Evolutionary conservation across 2,888 invertebrate species (phyloP).

Genomic region (Pandemis corylana): DNA sequence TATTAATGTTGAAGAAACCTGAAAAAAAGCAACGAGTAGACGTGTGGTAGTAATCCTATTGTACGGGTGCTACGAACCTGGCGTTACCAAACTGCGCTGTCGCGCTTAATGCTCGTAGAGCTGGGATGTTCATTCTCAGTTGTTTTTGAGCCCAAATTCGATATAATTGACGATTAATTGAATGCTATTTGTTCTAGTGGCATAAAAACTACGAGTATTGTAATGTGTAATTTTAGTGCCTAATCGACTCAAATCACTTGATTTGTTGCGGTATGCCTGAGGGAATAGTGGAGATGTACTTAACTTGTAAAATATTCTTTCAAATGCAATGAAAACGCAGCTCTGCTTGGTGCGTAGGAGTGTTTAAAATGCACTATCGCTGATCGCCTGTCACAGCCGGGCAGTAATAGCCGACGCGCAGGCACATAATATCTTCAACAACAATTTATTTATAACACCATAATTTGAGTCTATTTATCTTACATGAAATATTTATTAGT

Average conservation of each 20-base stretch:
- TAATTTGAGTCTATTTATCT: constrained; percentile 40
- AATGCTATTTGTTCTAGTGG: neutral
- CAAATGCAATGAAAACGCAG: constrained; percentile 9
- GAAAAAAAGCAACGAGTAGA: too few species aligned
- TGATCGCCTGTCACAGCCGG: constrained; percentile 27
- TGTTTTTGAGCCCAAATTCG: too few species aligned
- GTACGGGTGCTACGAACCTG: too few species aligned
- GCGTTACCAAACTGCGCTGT: too few species aligned
- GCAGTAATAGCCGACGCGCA: constrained; percentile 19
- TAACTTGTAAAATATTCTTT: constrained; percentile 34
- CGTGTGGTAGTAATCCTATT: too few species aligned
- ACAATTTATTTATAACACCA: constrained; percentile 35
- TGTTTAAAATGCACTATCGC: constrained; percentile 23
- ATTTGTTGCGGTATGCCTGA: neutral
- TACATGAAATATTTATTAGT: constrained; percentile 34
- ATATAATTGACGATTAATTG: too few species aligned
- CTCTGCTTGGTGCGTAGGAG: constrained; percentile 4
- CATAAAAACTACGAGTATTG: neutral
- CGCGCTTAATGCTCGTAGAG: too few species aligned
- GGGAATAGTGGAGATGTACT: neutral
- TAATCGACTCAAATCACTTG: neutral
- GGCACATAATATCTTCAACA: constrained; percentile 31
- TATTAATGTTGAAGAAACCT: too few species aligned
- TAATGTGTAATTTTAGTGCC: neutral
- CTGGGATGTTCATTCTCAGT: too few species aligned